Evolutionary conservation across 2,888 invertebrate genomes (phyloP).

Genomic region (Folsomia candida): DNA sequence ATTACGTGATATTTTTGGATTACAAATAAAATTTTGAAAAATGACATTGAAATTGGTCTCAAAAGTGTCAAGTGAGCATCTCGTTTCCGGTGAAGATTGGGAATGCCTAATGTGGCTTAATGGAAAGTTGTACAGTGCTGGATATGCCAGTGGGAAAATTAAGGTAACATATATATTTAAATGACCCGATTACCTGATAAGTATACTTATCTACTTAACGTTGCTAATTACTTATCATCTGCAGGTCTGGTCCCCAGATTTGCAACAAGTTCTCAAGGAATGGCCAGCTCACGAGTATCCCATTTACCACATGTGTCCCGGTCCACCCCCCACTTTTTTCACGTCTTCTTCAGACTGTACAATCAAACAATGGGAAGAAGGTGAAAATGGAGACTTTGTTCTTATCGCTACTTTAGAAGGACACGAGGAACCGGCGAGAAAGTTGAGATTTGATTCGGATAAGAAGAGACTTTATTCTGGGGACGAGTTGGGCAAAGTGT

Average conservation of each 20-base stretch:
- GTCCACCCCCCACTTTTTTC: slow-evolving; percentile 59
- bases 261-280: slow-evolving; percentile 56
- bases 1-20: no score
- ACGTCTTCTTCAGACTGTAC: slow-evolving; percentile 66
- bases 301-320: slow-evolving; percentile 62
- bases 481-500: slow-evolving; percentile 65
- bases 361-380: slow-evolving; percentile 52
- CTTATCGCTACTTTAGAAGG: slow-evolving; percentile 32
- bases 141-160: slow-evolving; percentile 24
- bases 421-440: slow-evolving; percentile 48
- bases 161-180: slow-evolving; percentile 18
- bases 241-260: slow-evolving; percentile 58
- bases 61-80: slow-evolving; percentile 19
- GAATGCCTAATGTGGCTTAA: slow-evolving; percentile 38
- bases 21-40: background rate
- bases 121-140: slow-evolving; percentile 33
- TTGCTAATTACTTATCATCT: no score
- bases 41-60: slow-evolving; percentile 9
- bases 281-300: slow-evolving; percentile 63
- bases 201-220: no score
- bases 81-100: slow-evolving; percentile 30
- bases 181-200: background rate
- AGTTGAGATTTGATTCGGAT: slow-evolving; percentile 52
- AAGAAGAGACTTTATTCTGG: slow-evolving; percentile 60
- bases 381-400: slow-evolving; percentile 20